Base-by-base conservation (phyloP, 2,888 invertebrate species). In the Cryptophagus acutangulus region DNA sequence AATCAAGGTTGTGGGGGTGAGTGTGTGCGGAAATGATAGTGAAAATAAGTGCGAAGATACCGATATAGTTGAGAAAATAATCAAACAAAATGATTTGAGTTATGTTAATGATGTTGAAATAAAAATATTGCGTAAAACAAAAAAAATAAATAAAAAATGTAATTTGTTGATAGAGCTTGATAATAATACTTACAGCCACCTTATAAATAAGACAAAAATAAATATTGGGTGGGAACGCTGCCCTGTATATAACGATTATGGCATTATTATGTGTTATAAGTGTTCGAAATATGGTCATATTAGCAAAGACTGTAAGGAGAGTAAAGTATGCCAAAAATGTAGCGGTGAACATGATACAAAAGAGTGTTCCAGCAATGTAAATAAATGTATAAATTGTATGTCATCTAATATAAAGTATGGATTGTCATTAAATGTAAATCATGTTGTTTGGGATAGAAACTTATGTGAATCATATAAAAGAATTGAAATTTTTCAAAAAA, bases 1-100 rank as follows among this genome's bases (percentile, higher is more conserved):
- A 6, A 33, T 36, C 4, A 36, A 36, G 17, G 30, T 36, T 9
- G 30, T 36, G 4, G 28, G 28, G 4, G 28, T 28, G 28, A 28
- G 28, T 28, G 5, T 10, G 13, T 28, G 10, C 12, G 28, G 4
- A 28, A 28, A 28, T 28, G 28, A n/a, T 5, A 6, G 13, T 5
- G 28, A n/a, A n/a, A 20, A 20, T 20, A 9, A 9, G 20, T 20
- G 20, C 20, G 20, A 20, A 20, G 12, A 6, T 12, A 28, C 8
- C 13, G 28, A 28, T 28, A 28, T 28, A 6, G 13, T 28, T 10
- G 12, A 6, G 4, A 28, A 28, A 12, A 12, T 28, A 28, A 28
- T 28, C 4, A 28, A 28, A 12, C 28, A 28, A 13, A 28, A 28
- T 28, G 10, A 28, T 6, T 28, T 28, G 12, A 6, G 12, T 13